Percentiles rank a stretch among this genome's conserved stretches.
These are phyloP conservation scores for Aegithalos caudatus DNA, from an alignment of 2,113 vertebrate genomes.

Conservation along the genomic window DNA sequence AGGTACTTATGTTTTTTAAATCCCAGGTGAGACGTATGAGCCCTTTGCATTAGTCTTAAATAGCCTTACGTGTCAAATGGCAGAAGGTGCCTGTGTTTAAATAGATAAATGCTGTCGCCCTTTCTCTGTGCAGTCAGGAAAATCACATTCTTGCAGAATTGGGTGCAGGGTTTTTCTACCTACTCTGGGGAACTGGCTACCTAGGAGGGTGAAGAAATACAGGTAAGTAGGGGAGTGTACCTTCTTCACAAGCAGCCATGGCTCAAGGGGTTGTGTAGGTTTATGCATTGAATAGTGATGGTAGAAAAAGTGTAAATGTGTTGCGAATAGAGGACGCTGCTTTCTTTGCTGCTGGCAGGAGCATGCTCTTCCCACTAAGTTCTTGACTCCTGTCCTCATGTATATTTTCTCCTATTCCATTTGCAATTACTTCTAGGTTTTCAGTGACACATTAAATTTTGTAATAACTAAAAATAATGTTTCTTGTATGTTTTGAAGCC, in stretches of 20 bases:
- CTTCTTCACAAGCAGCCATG: neutral
- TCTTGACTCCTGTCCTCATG: neutral
- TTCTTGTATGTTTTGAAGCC: neutral
- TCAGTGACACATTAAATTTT: neutral
- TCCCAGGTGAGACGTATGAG: fast-evolving
- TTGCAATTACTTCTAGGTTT: neutral
- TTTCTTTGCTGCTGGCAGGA: neutral
- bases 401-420: neutral
- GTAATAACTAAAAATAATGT: neutral
- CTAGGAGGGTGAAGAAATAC: neutral
- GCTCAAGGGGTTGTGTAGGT: neutral
- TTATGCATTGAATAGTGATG: neutral
- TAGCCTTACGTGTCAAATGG: neutral
- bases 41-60: neutral
- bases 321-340: neutral
- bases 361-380: neutral
- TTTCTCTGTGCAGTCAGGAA: neutral
- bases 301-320: neutral
- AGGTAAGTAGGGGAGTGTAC: fast-evolving
- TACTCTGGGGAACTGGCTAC: neutral
- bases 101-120: neutral
- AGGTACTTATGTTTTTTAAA: neutral
- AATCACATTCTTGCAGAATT: neutral
- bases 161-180: neutral
- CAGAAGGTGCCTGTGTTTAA: neutral